Evolutionary conservation across 2,888 invertebrate genomes (phyloP), one percentile per base, ranked within the genome.

Genomic region (Pterostichus madidus): DNA sequence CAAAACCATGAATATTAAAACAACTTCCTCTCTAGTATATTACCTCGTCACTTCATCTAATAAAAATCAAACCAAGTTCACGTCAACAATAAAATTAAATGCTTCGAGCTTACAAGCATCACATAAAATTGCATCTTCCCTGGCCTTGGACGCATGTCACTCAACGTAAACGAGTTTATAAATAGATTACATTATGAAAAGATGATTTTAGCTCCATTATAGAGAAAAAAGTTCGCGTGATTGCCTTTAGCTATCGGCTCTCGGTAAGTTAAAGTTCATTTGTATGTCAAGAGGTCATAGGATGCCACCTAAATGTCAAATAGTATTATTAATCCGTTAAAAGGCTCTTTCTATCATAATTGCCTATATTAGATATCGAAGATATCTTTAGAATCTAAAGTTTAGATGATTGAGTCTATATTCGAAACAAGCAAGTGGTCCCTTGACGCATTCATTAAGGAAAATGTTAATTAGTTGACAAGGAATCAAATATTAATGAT

Each of bases 141-240:
- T 64, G n/a, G 32, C 64, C 64, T 64, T 64, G 64, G 35, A 64
- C 11, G 49, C 49, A 35, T 31, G 64, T 64, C 64, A n/a, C 7
- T 59, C 59, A 59, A 53, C 53, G 15, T 17, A 53, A 59, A 59
- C 35, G 64, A 8, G 13, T 71, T 71, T 71, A 71, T 71, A 71
- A 71, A 71, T 71, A 71, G 68, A 71, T 71, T 71, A 44, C 68
- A 71, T 71, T 71, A 71, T 71, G 44, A 71, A 44, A 39, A 44
- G 68, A 71, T 71, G 64, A 64, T 35, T 35, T 35, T 49, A 31
- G 35, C 35, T 64, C 31, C 31, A 39, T 71, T 71, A 71, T 44
- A 44, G 44, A 44, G 13, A 49, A 49, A 13, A 71, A 71, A 17
- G 15, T 10, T 71, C 10, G 68, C 68, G 68, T 71, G 68, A 71